phyloP scores from a whole-genome alignment of 1,140 invertebrate genomes.

The Listronotus bonariensis region DNA sequence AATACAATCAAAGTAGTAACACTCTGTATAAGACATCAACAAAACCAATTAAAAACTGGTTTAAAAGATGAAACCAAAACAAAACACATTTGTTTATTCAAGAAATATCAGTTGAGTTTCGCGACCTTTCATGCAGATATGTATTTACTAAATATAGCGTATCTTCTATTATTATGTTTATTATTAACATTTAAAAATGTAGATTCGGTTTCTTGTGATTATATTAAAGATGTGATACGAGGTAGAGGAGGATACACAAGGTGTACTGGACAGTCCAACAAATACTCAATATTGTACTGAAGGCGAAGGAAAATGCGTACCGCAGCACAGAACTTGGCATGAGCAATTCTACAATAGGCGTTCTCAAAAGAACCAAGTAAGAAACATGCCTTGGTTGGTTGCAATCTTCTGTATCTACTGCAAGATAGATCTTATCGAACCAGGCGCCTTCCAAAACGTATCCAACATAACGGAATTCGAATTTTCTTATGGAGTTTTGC shows the following conservation, averaged over 20 bases:
- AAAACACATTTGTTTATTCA: no score
- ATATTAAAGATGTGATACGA: not conserved
- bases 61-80: no score
- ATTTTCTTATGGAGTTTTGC: constrained; percentile 3
- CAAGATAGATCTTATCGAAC: not conserved
- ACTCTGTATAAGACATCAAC: no score
- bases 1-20: no score
- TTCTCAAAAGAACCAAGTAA: not conserved
- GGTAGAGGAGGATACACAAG: not conserved
- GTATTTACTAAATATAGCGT: no score
- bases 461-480: constrained; percentile 1
- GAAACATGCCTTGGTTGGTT: constrained; percentile 1
- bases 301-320: not conserved
- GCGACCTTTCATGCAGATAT: no score
- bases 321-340: not conserved
- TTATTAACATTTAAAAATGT: not conserved
- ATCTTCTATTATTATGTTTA: not conserved
- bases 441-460: not conserved
- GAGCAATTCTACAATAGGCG: not conserved
- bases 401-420: not conserved
- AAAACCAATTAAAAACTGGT: no score
- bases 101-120: no score
- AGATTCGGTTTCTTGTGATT: not conserved
- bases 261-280: not conserved
- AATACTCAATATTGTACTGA: not conserved